Evolutionary conservation across 2,888 invertebrate species (phyloP).

Genomic region (Phytoseiulus persimilis): DNA sequence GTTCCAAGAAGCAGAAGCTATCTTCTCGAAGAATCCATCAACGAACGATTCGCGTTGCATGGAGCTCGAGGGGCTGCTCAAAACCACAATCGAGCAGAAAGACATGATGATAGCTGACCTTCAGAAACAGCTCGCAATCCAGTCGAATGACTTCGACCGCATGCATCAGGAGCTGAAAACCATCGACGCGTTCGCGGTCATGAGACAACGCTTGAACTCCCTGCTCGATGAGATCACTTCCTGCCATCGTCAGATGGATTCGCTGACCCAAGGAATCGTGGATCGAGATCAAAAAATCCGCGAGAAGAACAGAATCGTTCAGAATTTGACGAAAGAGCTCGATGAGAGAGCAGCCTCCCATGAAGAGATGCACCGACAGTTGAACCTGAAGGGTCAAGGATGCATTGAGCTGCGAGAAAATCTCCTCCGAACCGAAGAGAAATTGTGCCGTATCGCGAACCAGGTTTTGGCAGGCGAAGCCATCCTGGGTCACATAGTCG

Average conservation of each 20-base stretch:
- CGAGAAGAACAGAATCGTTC: neutral
- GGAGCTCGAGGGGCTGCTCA: too few species aligned
- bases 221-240: neutral
- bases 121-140: neutral
- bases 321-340: neutral
- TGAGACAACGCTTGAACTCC: neutral
- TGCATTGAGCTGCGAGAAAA: neutral
- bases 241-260: neutral
- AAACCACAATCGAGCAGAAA: neutral
- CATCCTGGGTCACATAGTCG: neutral
- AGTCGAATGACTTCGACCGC: neutral
- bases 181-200: neutral
- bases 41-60: too few species aligned
- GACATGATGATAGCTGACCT: neutral
- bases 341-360: neutral
- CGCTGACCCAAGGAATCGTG: neutral
- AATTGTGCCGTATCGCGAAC: neutral
- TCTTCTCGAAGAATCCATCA: neutral
- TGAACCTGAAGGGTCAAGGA: neutral
- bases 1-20: neutral
- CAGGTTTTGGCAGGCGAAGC: neutral
- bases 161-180: neutral
- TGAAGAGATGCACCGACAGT: neutral
- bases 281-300: neutral
- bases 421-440: neutral